Conservation (phyloP, 2,113 vertebrate genomes). For the Nerophis ophidion region DNA sequence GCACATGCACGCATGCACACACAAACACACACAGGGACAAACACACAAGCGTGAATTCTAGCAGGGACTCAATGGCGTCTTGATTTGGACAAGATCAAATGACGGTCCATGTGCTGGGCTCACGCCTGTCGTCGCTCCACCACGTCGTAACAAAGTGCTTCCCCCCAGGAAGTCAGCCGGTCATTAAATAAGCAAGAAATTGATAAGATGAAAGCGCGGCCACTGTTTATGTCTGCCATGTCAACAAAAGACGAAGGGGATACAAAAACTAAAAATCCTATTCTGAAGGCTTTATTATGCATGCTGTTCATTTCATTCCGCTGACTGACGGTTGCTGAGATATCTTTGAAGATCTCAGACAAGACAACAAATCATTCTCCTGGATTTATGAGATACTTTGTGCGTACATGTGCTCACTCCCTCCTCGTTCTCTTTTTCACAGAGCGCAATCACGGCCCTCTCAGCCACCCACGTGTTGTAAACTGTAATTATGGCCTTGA, state of each 20-base stretch:
- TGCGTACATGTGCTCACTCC: conserved; percentile 7
- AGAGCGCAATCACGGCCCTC: conserved; percentile 31
- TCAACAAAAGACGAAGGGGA: conserved; percentile 17
- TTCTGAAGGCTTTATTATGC: background rate
- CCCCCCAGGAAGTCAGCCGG: conserved; percentile 55
- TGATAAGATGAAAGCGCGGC: conserved; percentile 27
- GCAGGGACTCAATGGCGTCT: conserved; percentile 19
- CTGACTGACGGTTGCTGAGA: background rate
- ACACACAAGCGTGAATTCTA: conserved; percentile 13
- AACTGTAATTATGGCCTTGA: conserved; percentile 66
- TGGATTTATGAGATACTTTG: conserved; percentile 4
- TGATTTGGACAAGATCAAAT: conserved; percentile 48
- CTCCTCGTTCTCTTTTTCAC: conserved; percentile 16
- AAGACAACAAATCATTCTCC: conserved; percentile 18
- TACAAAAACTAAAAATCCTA: conserved; percentile 9
- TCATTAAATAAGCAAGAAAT: conserved; percentile 50
- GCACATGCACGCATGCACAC: conserved; percentile 6
- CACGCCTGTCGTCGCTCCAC: conserved; percentile 43
- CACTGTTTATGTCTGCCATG: conserved; percentile 16
- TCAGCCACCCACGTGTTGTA: conserved; percentile 51
- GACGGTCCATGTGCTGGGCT: conserved; percentile 20
- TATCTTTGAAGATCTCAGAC: conserved; percentile 18
- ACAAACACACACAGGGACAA: too few species aligned
- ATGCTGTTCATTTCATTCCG: conserved; percentile 12
- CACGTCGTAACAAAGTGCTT: conserved; percentile 62